Conservation (phyloP, 2,797 vertebrate genomes). For the Platalea minor region DNA sequence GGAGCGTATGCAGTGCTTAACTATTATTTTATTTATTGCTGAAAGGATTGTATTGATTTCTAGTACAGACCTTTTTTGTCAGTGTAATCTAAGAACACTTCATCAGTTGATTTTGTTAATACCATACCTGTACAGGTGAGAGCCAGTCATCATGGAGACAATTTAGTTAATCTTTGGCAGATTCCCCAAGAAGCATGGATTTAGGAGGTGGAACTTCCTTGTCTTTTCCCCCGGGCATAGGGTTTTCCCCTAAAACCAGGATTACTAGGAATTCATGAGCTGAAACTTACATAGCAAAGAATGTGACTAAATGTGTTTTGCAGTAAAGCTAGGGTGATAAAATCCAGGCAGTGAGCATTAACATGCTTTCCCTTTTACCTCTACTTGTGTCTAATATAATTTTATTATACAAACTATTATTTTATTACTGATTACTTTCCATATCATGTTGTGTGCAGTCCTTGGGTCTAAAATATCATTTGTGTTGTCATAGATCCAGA, state of each 20-base stretch:
- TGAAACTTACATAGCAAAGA: constrained; percentile 64
- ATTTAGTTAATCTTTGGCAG: constrained; percentile 57
- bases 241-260: constrained; percentile 49
- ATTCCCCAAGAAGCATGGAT: constrained; percentile 51
- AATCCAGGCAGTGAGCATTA: constrained; percentile 61
- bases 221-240: constrained; percentile 49
- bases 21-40: constrained; percentile 25
- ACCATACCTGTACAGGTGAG: constrained; percentile 58
- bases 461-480: constrained; percentile 15
- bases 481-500: constrained; percentile 20
- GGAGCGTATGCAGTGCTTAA: background rate
- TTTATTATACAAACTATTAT: constrained; percentile 60
- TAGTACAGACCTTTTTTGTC: background rate
- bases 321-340: constrained; percentile 64
- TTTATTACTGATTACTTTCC: constrained; percentile 40
- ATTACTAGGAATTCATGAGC: constrained; percentile 67
- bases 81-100: constrained; percentile 25
- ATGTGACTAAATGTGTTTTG: constrained; percentile 68
- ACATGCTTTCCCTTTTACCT: constrained; percentile 58
- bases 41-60: constrained; percentile 8
- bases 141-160: constrained; percentile 4
- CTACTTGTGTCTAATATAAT: constrained; percentile 48
- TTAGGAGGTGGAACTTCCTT: constrained; percentile 65
- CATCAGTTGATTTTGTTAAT: constrained; percentile 44
- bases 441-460: constrained; percentile 12